Evolutionary conservation across 23 tunicate genomes (phyloP), one percentile per base, ranked within the genome.

Genomic region (Oikopleura albicans): DNA sequence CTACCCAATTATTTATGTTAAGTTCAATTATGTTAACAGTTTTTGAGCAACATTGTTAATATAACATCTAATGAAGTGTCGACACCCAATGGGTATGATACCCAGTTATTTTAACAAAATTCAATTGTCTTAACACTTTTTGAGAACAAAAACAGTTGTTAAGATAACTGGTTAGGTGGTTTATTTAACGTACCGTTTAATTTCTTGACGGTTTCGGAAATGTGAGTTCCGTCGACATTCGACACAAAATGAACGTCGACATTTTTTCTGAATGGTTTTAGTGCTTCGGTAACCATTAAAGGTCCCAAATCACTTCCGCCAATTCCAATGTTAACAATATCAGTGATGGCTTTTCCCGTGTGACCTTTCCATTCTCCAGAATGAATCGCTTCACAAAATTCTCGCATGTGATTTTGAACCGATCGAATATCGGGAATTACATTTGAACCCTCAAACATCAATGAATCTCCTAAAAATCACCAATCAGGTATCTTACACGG

Each of bases 281-380:
- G 40, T 1, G 98, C 98, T 76, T 94, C 98, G 1, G 98, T 94
- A 22, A 94, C 98, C 98, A 94, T 94, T 40, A 91, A 86, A 35
- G 98, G 98, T 4, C 98, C 98, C 85, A 94, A 40, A 79, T 94
- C 98, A 39, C 92, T 88, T 34, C 98, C 98, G 0, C 98, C 98
- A 85, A 94, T 94, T n/a, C 98, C 98, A 86, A 94, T 94, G 40
- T 94, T 94, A 28, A 94, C 98, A 40, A 94, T 85, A 76, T 94
- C 91, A 4, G 96, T 90, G 37, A 94, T 94, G n/a, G 89, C 83
- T 83, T 94, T 90, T 40, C 98, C 98, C 16, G 95, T 94, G 71
- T 85, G 90, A 27, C 98, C 98, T 83, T 88, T 90, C 98, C 98
- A 94, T 16, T 22, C 4, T 27, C 86, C 86, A 57, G n/a, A 28